These are phyloP conservation scores for Myotis vivesi DNA, from an alignment of 2,797 vertebrate genomes.

Conservation along the genomic window DNA sequence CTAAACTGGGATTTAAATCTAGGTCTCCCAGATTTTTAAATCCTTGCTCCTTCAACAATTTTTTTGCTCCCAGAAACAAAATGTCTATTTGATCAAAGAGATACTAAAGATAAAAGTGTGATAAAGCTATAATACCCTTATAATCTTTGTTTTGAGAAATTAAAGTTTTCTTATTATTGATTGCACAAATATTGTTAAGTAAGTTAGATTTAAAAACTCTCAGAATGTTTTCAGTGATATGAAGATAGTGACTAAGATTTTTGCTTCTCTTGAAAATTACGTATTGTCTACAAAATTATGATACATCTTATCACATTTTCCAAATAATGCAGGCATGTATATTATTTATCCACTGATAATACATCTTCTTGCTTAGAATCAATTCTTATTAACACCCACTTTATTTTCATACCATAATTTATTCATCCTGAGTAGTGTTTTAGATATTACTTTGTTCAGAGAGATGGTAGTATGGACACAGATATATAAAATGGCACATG, in stretches of 20 bases:
- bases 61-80: background rate
- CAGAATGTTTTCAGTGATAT: background rate
- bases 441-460: constrained; percentile 37
- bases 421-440: background rate
- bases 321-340: background rate
- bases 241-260: background rate
- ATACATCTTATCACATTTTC: background rate
- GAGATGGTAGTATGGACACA: constrained; percentile 3
- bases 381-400: background rate
- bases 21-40: background rate
- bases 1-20: background rate
- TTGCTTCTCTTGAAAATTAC: constrained; percentile 26
- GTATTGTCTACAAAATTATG: constrained; percentile 3
- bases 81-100: background rate
- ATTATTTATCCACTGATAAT: background rate
- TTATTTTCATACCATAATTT: constrained; percentile 26
- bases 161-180: constrained; percentile 7
- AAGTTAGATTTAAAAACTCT: background rate
- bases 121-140: background rate
- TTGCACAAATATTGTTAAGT: background rate
- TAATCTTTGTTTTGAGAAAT: background rate
- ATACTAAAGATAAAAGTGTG: constrained; percentile 13
- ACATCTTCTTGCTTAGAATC: background rate
- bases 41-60: background rate
- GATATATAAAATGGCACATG: background rate